phyloP scores from a whole-genome alignment of 2,888 invertebrate genomes.

The Dione juno region DNA sequence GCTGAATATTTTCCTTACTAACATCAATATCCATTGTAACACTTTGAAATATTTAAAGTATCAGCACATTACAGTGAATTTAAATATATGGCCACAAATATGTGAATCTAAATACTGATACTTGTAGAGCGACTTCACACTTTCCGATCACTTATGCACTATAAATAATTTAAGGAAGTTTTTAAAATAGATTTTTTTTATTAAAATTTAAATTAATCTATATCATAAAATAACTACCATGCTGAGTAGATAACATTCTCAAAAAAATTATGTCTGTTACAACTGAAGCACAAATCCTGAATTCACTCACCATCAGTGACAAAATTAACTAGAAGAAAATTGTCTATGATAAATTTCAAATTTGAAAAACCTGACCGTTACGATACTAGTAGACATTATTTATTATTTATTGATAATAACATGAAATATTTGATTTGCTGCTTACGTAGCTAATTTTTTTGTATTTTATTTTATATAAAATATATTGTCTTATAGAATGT shows the following conservation, averaged over 20 bases:
- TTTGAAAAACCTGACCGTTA: slow-evolving; percentile 58
- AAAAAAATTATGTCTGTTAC: slow-evolving; percentile 72
- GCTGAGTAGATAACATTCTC: slow-evolving; percentile 54
- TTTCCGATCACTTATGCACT: slow-evolving; percentile 38
- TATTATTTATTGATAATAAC: neutral
- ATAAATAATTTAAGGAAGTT: slow-evolving; percentile 27
- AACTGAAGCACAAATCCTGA: slow-evolving; percentile 72
- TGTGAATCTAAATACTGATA: slow-evolving; percentile 57
- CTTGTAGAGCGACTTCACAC: slow-evolving; percentile 47
- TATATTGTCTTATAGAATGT: too few relatives aligned
- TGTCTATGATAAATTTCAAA: slow-evolving; percentile 73
- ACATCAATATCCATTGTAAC: slow-evolving; percentile 88
- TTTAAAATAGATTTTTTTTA: neutral
- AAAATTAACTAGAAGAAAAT: slow-evolving; percentile 63
- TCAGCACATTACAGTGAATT: slow-evolving; percentile 76
- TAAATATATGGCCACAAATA: slow-evolving; percentile 68
- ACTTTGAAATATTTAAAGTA: slow-evolving; percentile 63
- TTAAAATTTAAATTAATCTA: slow-evolving; percentile 17
- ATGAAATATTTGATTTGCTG: neutral
- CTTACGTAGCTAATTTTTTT: neutral
- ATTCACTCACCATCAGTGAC: slow-evolving; percentile 71
- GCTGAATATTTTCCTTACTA: slow-evolving; percentile 97
- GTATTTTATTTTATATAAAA: neutral
- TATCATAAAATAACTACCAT: slow-evolving; percentile 29
- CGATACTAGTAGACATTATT: neutral